phyloP scores from a whole-genome alignment of 2,113 vertebrate species.

The Anoplopoma fimbria region DNA sequence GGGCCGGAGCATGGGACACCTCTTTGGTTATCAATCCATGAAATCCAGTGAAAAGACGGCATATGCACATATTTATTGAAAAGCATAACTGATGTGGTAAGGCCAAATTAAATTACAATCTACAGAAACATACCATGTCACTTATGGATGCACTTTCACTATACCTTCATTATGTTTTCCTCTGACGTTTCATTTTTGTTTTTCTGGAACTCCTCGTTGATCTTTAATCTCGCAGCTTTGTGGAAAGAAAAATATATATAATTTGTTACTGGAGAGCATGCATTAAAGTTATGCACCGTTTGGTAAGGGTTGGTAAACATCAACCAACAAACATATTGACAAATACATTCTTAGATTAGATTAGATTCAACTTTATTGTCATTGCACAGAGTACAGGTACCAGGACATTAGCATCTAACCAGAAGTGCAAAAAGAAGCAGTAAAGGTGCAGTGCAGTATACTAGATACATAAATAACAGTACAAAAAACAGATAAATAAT shows the following conservation, averaged over 20 bases:
- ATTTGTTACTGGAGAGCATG: not conserved
- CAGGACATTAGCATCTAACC: too few relatives aligned
- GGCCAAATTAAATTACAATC: not conserved
- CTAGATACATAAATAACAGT: too few relatives aligned
- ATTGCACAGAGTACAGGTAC: too few relatives aligned
- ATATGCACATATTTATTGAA: not conserved
- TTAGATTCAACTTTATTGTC: too few relatives aligned
- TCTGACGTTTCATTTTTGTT: conserved; percentile 81
- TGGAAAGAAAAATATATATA: not conserved
- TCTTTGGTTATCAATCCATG: not conserved
- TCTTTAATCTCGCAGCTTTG: conserved; percentile 82
- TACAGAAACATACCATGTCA: not conserved
- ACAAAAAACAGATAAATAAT: too few relatives aligned
- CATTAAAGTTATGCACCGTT: not conserved
- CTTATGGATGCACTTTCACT: not conserved
- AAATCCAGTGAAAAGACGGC: not conserved
- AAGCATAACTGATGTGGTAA: not conserved
- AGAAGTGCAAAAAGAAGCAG: too few relatives aligned
- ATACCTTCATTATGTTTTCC: conserved; percentile 82
- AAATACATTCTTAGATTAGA: too few relatives aligned
- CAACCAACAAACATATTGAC: not conserved
- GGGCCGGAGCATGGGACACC: too few relatives aligned
- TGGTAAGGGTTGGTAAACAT: not conserved
- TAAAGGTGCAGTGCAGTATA: too few relatives aligned
- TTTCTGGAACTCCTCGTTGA: conserved; percentile 85